phyloP scores from a whole-genome alignment of 2,888 invertebrate species.

The Cosmia pyralina region DNA sequence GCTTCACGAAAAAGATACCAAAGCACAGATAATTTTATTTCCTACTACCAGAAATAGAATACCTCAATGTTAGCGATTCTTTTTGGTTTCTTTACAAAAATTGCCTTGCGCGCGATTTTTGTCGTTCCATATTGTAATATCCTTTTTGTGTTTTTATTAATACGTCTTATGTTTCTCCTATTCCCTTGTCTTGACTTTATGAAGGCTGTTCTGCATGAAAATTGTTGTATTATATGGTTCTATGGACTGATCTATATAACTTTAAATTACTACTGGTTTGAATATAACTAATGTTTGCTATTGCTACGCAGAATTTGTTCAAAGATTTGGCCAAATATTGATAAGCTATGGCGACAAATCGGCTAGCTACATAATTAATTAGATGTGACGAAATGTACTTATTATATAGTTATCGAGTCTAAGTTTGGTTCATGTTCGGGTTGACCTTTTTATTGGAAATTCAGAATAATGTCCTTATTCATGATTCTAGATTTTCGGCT shows the following conservation, averaged over 20 bases:
- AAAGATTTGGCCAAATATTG: too few relatives aligned
- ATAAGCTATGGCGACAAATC: neutral
- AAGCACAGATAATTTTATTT: too few relatives aligned
- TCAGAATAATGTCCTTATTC: too few relatives aligned
- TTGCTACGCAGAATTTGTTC: too few relatives aligned
- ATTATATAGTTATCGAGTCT: neutral
- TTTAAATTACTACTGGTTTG: too few relatives aligned
- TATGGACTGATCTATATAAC: neutral
- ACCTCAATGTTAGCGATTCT: too few relatives aligned
- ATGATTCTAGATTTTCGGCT: too few relatives aligned
- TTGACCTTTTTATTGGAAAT: neutral
- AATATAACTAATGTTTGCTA: too few relatives aligned
- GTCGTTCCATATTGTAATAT: neutral
- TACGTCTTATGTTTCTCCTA: neutral
- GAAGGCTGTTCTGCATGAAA: neutral
- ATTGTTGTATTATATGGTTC: neutral
- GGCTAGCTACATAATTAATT: neutral
- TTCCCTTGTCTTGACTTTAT: neutral
- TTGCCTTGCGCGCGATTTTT: neutral
- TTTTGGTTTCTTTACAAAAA: conserved; percentile 13
- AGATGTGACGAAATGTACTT: too few relatives aligned
- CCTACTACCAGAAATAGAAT: too few relatives aligned
- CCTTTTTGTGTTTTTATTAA: too few relatives aligned
- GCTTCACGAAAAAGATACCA: neutral
- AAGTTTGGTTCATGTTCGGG: neutral